phyloP scores from a whole-genome alignment of 2,888 invertebrate species.

The Callyntrura sp. region DNA sequence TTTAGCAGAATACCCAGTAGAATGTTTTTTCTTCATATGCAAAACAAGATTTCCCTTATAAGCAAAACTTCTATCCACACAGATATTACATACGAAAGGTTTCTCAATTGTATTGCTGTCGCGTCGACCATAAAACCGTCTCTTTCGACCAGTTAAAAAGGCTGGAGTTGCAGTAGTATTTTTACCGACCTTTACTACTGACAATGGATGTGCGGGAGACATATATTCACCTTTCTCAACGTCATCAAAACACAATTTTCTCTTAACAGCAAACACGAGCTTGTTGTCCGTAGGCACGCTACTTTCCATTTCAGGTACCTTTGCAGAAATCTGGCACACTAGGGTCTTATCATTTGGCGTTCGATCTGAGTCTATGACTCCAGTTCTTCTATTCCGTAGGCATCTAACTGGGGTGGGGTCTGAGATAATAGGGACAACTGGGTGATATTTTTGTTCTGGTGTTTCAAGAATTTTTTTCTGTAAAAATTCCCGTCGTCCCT shows the following conservation, averaged over 20 bases:
- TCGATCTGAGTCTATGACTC: not conserved
- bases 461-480: constrained; percentile 50
- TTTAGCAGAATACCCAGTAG: not conserved
- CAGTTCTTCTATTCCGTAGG: constrained; percentile 52
- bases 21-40: constrained; percentile 71
- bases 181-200: not conserved
- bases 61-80: constrained; percentile 56
- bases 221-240: not conserved
- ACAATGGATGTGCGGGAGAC: too few relatives aligned
- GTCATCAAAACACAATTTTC: constrained; percentile 55
- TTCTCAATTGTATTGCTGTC: constrained; percentile 66
- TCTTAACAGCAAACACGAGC: constrained; percentile 15
- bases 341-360: not conserved
- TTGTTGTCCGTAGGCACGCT: not conserved
- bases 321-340: not conserved
- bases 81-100: constrained; percentile 60
- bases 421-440: constrained; percentile 56
- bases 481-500: constrained; percentile 65
- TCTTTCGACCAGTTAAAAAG: constrained; percentile 8
- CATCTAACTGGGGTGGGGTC: constrained; percentile 57
- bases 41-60: constrained; percentile 71
- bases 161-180: not conserved
- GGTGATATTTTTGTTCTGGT: constrained; percentile 63
- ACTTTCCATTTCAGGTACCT: not conserved
- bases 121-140: constrained; percentile 57